A percentile compares a stretch with the other conserved stretches of the same genome.
Evolutionary conservation across 2,888 invertebrate species (phyloP).

Genomic region (Thereva nobilitata): DNA sequence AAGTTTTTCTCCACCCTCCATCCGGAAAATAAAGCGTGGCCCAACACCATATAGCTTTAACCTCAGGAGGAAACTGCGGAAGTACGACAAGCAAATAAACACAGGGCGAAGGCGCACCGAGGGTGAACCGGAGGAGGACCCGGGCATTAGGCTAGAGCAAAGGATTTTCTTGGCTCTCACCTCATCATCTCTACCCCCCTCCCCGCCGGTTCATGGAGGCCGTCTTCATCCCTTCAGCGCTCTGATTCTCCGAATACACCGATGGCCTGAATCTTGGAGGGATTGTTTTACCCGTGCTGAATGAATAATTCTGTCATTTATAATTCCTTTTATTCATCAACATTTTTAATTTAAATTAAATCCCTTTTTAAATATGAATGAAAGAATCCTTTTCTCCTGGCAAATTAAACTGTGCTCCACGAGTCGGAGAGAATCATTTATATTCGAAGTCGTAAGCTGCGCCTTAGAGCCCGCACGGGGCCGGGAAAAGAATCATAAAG

Average conservation of each 20-base stretch:
- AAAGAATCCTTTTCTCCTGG: conserved; percentile 24
- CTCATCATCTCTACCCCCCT: conserved; percentile 1
- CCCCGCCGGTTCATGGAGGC: neutral
- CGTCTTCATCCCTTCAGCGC: too few species aligned
- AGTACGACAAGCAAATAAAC: conserved; percentile 21
- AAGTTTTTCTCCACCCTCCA: conserved; percentile 14
- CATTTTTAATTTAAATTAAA: conserved; percentile 36
- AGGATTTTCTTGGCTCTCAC: conserved; percentile 25
- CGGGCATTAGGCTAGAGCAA: conserved; percentile 12
- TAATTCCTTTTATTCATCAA: conserved; percentile 31
- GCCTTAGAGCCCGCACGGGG: conserved; percentile 11
- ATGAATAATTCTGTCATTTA: conserved; percentile 35
- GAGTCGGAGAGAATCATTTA: conserved; percentile 19
- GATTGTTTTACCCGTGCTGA: conserved; percentile 25
- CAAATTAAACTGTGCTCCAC: conserved; percentile 27
- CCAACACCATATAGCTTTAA: neutral
- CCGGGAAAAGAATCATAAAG: conserved; percentile 19
- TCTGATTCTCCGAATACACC: too few species aligned
- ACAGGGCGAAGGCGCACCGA: neutral
- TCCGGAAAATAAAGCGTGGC: conserved; percentile 12
- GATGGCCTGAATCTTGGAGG: neutral
- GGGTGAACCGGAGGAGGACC: neutral
- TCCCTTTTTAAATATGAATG: conserved; percentile 36
- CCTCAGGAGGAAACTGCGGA: neutral
- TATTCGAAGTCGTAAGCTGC: conserved; percentile 19